Percentiles rank a stretch among this genome's conserved stretches.
Evolutionary conservation across 2,797 vertebrate genomes (phyloP).

Genomic region (Nyctalus aviator): DNA sequence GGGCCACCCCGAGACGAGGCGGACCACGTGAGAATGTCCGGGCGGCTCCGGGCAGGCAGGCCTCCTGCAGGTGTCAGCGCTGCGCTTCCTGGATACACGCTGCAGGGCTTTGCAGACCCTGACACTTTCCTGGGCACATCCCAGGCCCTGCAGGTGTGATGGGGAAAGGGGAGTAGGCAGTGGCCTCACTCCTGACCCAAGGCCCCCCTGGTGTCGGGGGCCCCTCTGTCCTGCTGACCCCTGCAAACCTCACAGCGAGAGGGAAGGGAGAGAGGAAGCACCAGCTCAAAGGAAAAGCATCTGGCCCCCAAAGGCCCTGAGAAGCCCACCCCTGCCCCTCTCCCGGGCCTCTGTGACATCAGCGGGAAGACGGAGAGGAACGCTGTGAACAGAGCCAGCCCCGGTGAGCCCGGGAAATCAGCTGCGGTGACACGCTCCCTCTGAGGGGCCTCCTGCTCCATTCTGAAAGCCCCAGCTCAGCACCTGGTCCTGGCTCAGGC

Average conservation of each 20-base stretch:
- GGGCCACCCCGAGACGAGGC: not conserved
- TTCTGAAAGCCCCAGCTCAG: fast-evolving
- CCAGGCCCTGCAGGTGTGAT: not conserved
- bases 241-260: too few relatives aligned
- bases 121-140: not conserved
- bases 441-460: too few relatives aligned
- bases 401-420: not conserved
- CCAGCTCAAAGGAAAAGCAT: not conserved
- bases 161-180: not conserved
- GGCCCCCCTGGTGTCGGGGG: not conserved
- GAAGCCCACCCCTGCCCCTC: too few relatives aligned
- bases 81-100: not conserved
- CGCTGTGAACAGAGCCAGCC: fast-evolving
- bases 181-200: not conserved
- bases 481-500: not conserved
- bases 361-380: fast-evolving
- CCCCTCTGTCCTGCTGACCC: too few relatives aligned
- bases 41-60: too few relatives aligned
- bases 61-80: not conserved
- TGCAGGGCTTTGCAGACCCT: not conserved
- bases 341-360: not conserved
- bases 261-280: not conserved
- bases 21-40: not conserved
- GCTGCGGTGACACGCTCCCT: not conserved
- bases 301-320: not conserved